A percentile compares a stretch with the other conserved stretches of the same genome.
These are phyloP conservation scores for Hylaeus anthracinus DNA, from an alignment of 1,140 invertebrate genomes.

Conservation along the genomic window DNA sequence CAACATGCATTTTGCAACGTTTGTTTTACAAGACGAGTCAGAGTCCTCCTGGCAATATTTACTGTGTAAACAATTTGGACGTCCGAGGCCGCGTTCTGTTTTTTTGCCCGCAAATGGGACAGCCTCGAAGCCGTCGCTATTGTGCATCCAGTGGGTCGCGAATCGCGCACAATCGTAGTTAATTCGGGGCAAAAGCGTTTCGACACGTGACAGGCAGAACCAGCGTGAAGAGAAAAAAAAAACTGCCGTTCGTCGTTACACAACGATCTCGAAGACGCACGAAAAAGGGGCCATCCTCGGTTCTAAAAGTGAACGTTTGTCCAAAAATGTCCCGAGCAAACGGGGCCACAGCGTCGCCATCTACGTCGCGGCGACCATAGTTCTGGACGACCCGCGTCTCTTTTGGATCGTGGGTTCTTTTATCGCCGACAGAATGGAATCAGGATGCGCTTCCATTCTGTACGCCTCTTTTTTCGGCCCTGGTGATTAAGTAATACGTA, in stretches of 20 bases:
- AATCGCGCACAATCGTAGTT: conserved; percentile 49
- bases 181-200: conserved; percentile 57
- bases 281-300: conserved; percentile 38
- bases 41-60: not conserved
- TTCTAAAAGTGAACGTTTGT: conserved; percentile 65
- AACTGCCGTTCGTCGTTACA: conserved; percentile 29
- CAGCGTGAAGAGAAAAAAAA: not conserved
- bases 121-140: conserved; percentile 31
- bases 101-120: not conserved
- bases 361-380: not conserved
- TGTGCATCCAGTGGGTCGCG: conserved; percentile 16
- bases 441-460: conserved; percentile 53
- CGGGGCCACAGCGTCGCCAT: not conserved
- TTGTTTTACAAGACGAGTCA: not conserved
- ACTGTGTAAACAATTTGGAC: conserved; percentile 32
- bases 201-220: conserved; percentile 34
- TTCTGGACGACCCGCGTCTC: not conserved
- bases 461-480: conserved; percentile 21
- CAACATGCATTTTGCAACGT: not conserved
- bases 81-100: not conserved
- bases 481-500: conserved; percentile 65
- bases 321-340: conserved; percentile 56
- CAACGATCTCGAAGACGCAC: conserved; percentile 19
- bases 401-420: conserved; percentile 25
- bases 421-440: conserved; percentile 29